Conservation (phyloP, 2,797 vertebrate genomes). For the Amblyopsis hoosieri region DNA sequence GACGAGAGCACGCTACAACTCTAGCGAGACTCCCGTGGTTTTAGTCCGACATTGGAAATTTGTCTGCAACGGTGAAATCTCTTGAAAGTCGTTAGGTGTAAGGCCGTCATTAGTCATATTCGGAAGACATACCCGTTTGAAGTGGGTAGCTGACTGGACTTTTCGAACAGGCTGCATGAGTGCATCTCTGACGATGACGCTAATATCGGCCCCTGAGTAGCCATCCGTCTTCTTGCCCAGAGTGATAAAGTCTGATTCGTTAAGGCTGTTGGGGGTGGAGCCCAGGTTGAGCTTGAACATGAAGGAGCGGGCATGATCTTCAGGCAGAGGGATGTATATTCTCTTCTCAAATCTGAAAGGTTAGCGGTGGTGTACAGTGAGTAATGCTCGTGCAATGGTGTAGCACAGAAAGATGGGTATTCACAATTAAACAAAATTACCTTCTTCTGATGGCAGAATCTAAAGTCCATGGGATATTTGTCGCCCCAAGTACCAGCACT, state of each 20-base stretch:
- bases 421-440: conserved; percentile 62
- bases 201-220: conserved; percentile 95
- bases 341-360: conserved; percentile 94
- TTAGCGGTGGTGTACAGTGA: conserved; percentile 28
- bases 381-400: not conserved
- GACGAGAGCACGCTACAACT: too few relatives aligned
- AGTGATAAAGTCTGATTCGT: conserved; percentile 84
- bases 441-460: conserved; percentile 98
- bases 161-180: conserved; percentile 98
- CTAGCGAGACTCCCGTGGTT: too few relatives aligned
- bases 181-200: conserved; percentile 94
- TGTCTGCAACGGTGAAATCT: too few relatives aligned
- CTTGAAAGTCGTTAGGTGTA: too few relatives aligned
- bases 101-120: not conserved
- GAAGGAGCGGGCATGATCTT: conserved; percentile 89
- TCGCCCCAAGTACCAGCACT: conserved; percentile 97
- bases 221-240: conserved; percentile 90
- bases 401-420: not conserved
- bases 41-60: too few relatives aligned
- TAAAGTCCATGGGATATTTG: conserved; percentile 98
- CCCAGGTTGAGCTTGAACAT: conserved; percentile 97
- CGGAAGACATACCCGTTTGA: conserved; percentile 84
- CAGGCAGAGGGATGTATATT: conserved; percentile 97
- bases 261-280: conserved; percentile 83
- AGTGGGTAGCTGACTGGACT: conserved; percentile 97